Conservation (phyloP, 2,888 invertebrate species). For the Stomorhina lunata region DNA sequence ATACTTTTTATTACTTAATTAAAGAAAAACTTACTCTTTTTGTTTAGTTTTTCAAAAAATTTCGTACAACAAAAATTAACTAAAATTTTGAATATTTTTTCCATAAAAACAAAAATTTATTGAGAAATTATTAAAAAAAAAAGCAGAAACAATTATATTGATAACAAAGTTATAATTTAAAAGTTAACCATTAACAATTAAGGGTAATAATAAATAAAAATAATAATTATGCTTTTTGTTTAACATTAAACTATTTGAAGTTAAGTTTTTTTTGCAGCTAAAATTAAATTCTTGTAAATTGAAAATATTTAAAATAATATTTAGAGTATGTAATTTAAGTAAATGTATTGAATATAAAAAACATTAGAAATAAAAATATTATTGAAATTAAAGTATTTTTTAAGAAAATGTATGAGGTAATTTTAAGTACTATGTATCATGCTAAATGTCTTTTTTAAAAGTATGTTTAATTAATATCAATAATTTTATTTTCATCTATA, state of each 20-base stretch:
- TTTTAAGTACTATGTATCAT: slow-evolving; percentile 12
- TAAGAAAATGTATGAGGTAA: too few relatives aligned
- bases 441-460: slow-evolving; percentile 1
- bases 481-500: slow-evolving; percentile 19
- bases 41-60: slow-evolving; percentile 4
- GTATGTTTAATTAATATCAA: slow-evolving; percentile 22
- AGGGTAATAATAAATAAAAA: slow-evolving; percentile 24
- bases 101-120: slow-evolving; percentile 57
- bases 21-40: slow-evolving; percentile 56
- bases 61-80: slow-evolving; percentile 16
- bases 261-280: slow-evolving; percentile 11
- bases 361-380: neutral
- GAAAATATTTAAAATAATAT: neutral
- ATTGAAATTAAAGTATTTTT: neutral
- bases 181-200: neutral
- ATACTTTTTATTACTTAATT: slow-evolving; percentile 1
- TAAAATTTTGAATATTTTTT: slow-evolving; percentile 53
- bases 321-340: neutral
- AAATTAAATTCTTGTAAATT: slow-evolving; percentile 42
- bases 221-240: slow-evolving; percentile 68
- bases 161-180: slow-evolving; percentile 37
- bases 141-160: slow-evolving; percentile 30
- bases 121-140: slow-evolving; percentile 19
- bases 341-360: neutral
- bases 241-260: slow-evolving; percentile 50